A percentile compares a stretch with the other conserved stretches of the same genome.
phyloP scores from a whole-genome alignment of 2,888 invertebrate genomes.

The Argyra leucocephala region DNA sequence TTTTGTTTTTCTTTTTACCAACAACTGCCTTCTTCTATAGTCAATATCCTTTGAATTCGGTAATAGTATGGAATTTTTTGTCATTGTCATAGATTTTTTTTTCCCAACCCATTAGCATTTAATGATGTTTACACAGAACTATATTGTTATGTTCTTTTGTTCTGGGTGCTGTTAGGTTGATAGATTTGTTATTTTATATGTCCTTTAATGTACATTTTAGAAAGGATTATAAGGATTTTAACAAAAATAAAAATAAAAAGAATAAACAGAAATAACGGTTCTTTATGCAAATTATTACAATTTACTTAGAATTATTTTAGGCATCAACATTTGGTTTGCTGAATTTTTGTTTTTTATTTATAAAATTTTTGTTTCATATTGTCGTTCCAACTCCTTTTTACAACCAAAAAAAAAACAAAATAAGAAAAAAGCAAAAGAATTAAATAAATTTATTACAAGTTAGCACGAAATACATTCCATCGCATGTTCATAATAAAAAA shows the following conservation, averaged over 20 bases:
- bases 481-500: not conserved
- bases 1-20: too few relatives aligned
- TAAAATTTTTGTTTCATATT: not conserved
- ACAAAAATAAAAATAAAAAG: not conserved
- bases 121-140: too few relatives aligned
- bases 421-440: too few relatives aligned
- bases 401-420: too few relatives aligned
- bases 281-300: not conserved
- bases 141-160: too few relatives aligned
- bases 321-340: not conserved
- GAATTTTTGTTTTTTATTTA: not conserved
- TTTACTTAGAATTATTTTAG: not conserved
- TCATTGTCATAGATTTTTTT: too few relatives aligned
- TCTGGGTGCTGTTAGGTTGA: too few relatives aligned
- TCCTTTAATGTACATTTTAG: not conserved
- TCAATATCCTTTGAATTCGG: too few relatives aligned
- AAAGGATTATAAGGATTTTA: not conserved
- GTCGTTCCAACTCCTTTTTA: too few relatives aligned
- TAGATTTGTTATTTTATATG: not conserved
- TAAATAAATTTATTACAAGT: constrained; percentile 2
- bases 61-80: too few relatives aligned
- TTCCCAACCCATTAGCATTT: too few relatives aligned
- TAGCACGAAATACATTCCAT: not conserved
- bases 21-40: too few relatives aligned
- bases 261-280: not conserved